phyloP scores from a whole-genome alignment of 2,888 invertebrate genomes.

The Mactromeris polynyma region DNA sequence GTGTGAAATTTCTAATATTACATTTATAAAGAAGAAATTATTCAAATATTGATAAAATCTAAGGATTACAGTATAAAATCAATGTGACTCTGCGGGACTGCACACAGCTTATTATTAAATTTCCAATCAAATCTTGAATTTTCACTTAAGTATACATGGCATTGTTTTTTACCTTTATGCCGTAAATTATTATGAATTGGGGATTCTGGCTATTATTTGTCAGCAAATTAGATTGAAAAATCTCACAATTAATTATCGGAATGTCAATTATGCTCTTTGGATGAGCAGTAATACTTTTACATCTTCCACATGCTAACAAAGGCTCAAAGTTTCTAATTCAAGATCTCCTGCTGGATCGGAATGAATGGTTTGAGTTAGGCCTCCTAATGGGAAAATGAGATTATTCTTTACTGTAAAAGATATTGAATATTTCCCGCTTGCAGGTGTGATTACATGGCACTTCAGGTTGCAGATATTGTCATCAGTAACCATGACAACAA shows the following conservation, averaged over 20 bases:
- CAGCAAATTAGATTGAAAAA: not conserved
- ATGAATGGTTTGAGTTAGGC: not conserved
- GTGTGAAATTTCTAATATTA: not conserved
- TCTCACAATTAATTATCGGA: not conserved
- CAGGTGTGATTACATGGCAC: conserved; percentile 26
- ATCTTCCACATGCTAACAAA: not conserved
- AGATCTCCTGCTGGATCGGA: not conserved
- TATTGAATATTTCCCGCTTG: conserved; percentile 4
- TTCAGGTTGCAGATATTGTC: conserved; percentile 31
- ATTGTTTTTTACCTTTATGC: not conserved
- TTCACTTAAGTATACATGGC: not conserved
- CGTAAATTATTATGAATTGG: not conserved
- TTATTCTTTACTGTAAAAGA: conserved; percentile 2
- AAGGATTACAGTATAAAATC: not conserved
- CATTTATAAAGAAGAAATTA: not conserved
- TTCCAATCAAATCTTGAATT: not conserved
- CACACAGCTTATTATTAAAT: not conserved
- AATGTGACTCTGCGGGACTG: not conserved
- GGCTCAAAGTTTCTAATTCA: not conserved
- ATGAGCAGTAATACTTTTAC: not conserved
- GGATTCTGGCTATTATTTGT: not conserved
- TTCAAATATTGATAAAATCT: not conserved
- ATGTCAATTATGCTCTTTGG: not conserved
- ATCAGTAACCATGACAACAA: conserved; percentile 35
- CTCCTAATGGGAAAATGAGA: conserved; percentile 4